Base-by-base conservation (phyloP, 2,113 vertebrate genomes). In the human region DNA sequence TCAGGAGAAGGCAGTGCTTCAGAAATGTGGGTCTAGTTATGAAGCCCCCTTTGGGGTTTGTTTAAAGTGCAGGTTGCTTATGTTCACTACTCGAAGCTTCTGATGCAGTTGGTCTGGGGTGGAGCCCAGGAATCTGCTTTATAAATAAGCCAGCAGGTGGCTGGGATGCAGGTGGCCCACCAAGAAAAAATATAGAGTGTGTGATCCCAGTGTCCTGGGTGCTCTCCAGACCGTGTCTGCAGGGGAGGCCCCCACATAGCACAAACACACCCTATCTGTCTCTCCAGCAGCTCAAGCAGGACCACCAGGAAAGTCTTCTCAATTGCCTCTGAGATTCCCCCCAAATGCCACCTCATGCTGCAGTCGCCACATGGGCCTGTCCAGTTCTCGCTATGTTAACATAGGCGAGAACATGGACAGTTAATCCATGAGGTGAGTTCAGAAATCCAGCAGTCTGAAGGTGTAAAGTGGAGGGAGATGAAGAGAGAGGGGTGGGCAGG, bases 171-270 rank as follows among this genome's bases (percentile, higher is more conserved):
- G 92, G 48, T 1, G 4, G 45, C 20, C 57, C 8, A 4, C 64
- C 35, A 85, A 72, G 73, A 70, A 55, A 52, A 2, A 6, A 32
- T 11, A 9, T 0, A 5, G 22, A 2, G 40, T 16, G 8, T 80
- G 83, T 3, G 27, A n/a, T 23, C 68, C 20, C 3, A 22, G 61
- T 6, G 32, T 40, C 52, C 43, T 0, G 3, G 55, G 80, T 38
- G 48, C 61, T 45, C 55, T 11, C 9, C 64, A 0, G 61, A 38
- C 0, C 4, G 48, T 3, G 4, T 5, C 1, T 6, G 0, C 32
- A 30, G 30, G 8, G 1, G 48, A 83, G 40, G 30, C n/a, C 14
- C 10, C 48, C 16, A 14, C 6, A 1, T 0, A 6, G 40, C 23
- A 3, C 2, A 5, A 35, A 80, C 11, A 1, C 1, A 2, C 8